Percentiles rank a stretch among this genome's conserved stretches.
Conservation (phyloP, 2,797 vertebrate species). For the Sebastes cheni region DNA sequence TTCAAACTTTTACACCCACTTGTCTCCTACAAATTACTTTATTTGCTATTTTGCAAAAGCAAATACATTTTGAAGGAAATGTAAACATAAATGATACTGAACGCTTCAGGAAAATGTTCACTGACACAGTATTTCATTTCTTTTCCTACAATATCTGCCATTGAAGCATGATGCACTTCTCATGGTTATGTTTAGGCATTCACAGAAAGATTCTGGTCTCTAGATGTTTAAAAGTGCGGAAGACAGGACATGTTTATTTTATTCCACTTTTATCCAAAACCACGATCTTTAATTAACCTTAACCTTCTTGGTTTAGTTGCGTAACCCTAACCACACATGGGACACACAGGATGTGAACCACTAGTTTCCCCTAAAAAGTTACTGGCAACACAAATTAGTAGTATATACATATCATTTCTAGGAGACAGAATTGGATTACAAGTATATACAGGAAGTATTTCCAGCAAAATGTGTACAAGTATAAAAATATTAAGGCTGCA, state of each 20-base stretch:
- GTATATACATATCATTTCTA: neutral
- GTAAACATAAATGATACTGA: neutral
- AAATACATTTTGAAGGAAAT: neutral
- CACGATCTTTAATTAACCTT: neutral
- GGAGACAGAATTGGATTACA: neutral
- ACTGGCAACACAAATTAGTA: neutral
- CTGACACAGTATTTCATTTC: neutral
- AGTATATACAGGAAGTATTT: neutral
- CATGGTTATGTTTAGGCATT: neutral
- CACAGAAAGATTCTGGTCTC: neutral
- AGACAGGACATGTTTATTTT: neutral
- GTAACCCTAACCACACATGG: neutral
- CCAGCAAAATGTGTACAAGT: neutral
- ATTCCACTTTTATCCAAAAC: neutral
- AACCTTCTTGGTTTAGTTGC: neutral
- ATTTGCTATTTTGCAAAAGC: neutral
- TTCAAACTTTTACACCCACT: neutral
- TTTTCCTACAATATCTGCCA: neutral
- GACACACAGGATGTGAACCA: neutral
- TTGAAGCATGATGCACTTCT: neutral
- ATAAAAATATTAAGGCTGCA: neutral
- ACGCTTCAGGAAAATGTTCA: neutral
- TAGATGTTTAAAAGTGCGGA: neutral
- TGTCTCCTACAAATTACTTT: neutral
- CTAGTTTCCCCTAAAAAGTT: neutral